These are phyloP conservation scores for Lethenteron camtschaticum DNA, from an alignment of 2,113 vertebrate genomes.

Conservation along the genomic window DNA sequence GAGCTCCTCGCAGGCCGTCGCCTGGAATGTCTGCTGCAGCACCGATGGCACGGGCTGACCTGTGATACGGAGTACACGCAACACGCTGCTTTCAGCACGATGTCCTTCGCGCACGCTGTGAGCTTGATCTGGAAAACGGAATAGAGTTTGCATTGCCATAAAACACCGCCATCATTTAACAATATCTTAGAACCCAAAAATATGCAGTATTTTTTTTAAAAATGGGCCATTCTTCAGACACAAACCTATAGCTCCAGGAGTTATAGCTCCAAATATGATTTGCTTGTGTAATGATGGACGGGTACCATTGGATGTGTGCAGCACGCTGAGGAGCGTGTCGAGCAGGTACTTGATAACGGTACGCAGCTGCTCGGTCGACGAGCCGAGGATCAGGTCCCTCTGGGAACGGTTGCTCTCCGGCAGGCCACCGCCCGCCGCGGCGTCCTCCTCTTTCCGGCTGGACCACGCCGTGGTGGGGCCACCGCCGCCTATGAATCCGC, in stretches of 20 bases:
- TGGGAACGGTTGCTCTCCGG: slow-evolving; percentile 8
- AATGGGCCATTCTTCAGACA: too few relatives aligned
- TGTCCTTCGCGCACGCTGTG: too few relatives aligned
- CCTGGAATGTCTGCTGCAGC: slow-evolving; percentile 78
- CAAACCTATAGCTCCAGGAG: too few relatives aligned
- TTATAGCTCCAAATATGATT: too few relatives aligned
- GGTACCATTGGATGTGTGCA: slow-evolving; percentile 84
- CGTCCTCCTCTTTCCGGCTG: slow-evolving; percentile 33
- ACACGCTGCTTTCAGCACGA: too few relatives aligned
- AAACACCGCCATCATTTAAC: too few relatives aligned
- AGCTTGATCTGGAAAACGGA: too few relatives aligned
- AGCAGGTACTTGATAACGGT: slow-evolving; percentile 85
- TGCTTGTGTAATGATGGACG: slow-evolving; percentile 8
- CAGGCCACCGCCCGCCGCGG: slow-evolving; percentile 8
- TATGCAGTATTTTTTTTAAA: too few relatives aligned
- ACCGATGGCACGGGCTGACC: slow-evolving; percentile 81
- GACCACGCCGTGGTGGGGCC: too few relatives aligned
- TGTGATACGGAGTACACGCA: slow-evolving; percentile 9
- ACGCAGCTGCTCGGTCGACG: slow-evolving; percentile 83
- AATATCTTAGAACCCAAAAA: too few relatives aligned
- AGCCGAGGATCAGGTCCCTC: slow-evolving; percentile 56
- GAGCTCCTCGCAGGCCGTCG: slow-evolving; percentile 85
- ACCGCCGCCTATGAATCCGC: too few relatives aligned
- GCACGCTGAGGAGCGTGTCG: slow-evolving; percentile 85
- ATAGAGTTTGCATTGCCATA: too few relatives aligned